A percentile compares a stretch with the other conserved stretches of the same genome.
Conservation (phyloP, 1,140 invertebrate species). For the Drosophila grimshawi region DNA sequence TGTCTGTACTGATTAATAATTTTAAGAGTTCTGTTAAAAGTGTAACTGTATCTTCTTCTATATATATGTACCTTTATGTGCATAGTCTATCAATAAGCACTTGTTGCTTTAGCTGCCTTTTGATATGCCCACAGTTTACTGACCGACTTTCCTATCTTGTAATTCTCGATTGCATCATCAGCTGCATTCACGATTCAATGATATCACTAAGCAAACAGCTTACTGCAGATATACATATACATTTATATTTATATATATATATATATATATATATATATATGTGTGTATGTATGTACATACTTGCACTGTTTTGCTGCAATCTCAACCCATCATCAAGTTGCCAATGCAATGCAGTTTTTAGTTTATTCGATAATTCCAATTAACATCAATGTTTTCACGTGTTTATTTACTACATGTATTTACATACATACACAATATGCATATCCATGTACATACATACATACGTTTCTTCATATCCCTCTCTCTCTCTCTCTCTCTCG, state of each 20-base stretch:
- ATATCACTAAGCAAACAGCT: background rate
- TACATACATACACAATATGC: background rate
- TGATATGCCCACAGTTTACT: background rate
- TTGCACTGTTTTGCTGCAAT: too few relatives aligned
- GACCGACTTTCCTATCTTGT: slow-evolving; percentile 22
- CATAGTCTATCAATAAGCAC: background rate
- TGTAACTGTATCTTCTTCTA: background rate
- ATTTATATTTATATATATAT: background rate
- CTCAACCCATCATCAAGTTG: too few relatives aligned
- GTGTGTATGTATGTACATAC: too few relatives aligned
- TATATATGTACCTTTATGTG: background rate
- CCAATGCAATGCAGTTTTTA: too few relatives aligned
- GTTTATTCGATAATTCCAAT: too few relatives aligned
- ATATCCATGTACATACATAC: background rate
- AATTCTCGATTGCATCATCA: slow-evolving; percentile 15
- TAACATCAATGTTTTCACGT: too few relatives aligned
- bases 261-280: background rate
- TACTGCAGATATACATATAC: background rate
- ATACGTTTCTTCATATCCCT: background rate
- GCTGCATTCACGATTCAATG: slow-evolving; percentile 6
- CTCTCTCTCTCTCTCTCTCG: too few relatives aligned
- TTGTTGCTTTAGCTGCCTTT: background rate
- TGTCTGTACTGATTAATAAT: too few relatives aligned
- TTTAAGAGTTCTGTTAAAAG: too few relatives aligned
- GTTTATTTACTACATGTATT: too few relatives aligned